Evolutionary conservation across 2,113 vertebrate genomes (phyloP), one percentile per base, ranked within the genome.

Genomic region (Marcusenius ussheri): DNA sequence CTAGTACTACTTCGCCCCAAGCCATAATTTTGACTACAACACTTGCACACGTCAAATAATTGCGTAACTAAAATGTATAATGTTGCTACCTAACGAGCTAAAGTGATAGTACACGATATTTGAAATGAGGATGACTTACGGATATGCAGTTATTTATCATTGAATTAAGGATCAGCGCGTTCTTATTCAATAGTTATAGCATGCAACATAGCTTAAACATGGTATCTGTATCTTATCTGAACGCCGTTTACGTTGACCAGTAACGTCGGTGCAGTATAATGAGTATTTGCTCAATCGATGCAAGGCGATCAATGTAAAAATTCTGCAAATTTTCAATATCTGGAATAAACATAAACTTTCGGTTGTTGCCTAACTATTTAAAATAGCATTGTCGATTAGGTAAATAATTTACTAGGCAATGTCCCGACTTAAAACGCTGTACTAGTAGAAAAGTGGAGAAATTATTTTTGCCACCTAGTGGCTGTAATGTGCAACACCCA

Each of bases 391-490:
- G 4, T 17, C 0, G 13, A 39, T 2, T 39, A 42, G 74, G 15
- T 47, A 46, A 46, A 46, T 47, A 1, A n/a, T 45, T 84, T 84
- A 84, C 24, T n/a, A 47, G 4, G 3, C 7, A 89, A 21, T 89
- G 31, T 35, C 46, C 85, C 49, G 11, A 53, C 11, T 35, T 53
- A 19, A 80, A 70, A 70, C 27, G 62, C 62, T 66, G 62, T 66
- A 31, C 62, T 70, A 11, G 62, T 31, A 66, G 62, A 66, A 66
- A 66, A 66, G n/a, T 11, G 10, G 62, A 3, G 10, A 31, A 70
- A 70, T 70, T 10, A 17, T 31, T 46, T 89, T 70, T 89, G 70
- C 88, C 88, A 89, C 31, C 88, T 89, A 49, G 88, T 80, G 88
- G 88, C 27, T 7, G 19, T 53, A 35, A 24, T 53, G 88, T 74